Evolutionary conservation across 2,113 vertebrate genomes (phyloP).

Genomic region (Forbesichthys agassizii): DNA sequence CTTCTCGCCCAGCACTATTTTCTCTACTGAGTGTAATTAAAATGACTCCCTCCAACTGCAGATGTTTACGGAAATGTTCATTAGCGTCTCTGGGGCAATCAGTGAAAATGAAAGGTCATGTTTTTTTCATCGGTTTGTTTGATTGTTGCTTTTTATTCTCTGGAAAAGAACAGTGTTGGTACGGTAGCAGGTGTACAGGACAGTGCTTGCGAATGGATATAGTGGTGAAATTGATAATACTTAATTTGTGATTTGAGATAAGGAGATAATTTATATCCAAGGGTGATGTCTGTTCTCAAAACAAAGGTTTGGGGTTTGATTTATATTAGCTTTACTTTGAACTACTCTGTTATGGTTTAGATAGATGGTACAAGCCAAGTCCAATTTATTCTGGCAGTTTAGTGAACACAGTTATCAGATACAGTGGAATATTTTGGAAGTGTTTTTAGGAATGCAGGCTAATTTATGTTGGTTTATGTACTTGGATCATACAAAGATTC

Average conservation of each 20-base stretch:
- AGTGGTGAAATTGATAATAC: constrained; percentile 32
- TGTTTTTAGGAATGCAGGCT: constrained; percentile 46
- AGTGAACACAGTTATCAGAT: constrained; percentile 35
- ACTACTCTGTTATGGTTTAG: constrained; percentile 37
- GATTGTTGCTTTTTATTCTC: constrained; percentile 31
- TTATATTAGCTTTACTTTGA: constrained; percentile 46
- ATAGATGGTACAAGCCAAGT: constrained; percentile 35
- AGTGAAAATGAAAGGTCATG: constrained; percentile 75
- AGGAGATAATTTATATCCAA: constrained; percentile 36
- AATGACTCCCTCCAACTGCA: constrained; percentile 69
- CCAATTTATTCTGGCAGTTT: constrained; percentile 40
- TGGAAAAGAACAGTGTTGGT: constrained; percentile 43
- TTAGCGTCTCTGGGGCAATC: constrained; percentile 72
- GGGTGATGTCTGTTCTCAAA: constrained; percentile 45
- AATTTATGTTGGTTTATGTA: constrained; percentile 36
- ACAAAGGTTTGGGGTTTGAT: constrained; percentile 44
- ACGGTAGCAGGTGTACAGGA: constrained; percentile 46
- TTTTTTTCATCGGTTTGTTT: constrained; percentile 63
- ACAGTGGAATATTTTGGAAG: constrained; percentile 33
- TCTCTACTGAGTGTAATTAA: constrained; percentile 76
- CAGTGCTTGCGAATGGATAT: constrained; percentile 20
- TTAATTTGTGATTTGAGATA: constrained; percentile 34
- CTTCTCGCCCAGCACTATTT: constrained; percentile 50
- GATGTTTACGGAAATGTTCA: constrained; percentile 77
- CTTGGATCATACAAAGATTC: constrained; percentile 31